Percentiles rank a stretch among this genome's conserved stretches.
Evolutionary conservation across 2,888 invertebrate species (phyloP).

Genomic region (Ophioninae sp.): DNA sequence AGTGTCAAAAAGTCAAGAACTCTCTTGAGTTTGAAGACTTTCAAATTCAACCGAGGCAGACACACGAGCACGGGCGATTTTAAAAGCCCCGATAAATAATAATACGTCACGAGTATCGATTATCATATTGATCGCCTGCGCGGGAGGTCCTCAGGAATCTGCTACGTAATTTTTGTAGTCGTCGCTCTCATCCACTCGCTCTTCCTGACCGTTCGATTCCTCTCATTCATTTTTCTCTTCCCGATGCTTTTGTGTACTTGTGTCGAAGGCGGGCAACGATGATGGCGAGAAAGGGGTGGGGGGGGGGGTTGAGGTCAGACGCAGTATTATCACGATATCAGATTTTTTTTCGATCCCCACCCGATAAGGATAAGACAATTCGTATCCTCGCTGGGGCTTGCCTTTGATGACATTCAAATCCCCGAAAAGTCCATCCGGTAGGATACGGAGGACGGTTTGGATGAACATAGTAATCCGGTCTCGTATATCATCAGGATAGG

Average conservation of each 20-base stretch:
- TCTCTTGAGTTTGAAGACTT: not conserved
- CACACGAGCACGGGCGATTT: not conserved
- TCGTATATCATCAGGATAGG: conserved; percentile 39
- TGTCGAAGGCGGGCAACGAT: too few relatives aligned
- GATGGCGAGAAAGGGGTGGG: not conserved
- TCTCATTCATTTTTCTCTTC: conserved; percentile 35
- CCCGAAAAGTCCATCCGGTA: conserved; percentile 56
- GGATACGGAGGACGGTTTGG: conserved; percentile 39
- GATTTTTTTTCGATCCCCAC: not conserved
- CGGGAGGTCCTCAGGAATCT: conserved; percentile 79
- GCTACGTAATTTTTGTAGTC: conserved; percentile 78
- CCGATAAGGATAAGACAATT: not conserved
- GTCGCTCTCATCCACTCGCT: conserved; percentile 56
- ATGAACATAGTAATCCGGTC: conserved; percentile 1
- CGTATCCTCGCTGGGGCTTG: not conserved
- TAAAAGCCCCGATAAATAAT: conserved; percentile 56
- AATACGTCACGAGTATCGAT: conserved; percentile 60
- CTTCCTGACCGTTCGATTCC: conserved; percentile 23
- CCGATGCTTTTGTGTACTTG: not conserved
- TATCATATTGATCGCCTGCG: conserved; percentile 65
- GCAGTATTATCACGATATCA: not conserved
- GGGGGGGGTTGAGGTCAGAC: not conserved
- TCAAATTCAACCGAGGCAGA: not conserved
- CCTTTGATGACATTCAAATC: conserved; percentile 55
- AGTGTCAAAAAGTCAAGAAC: not conserved